These are phyloP conservation scores for Selenia dentaria DNA, from an alignment of 2,888 invertebrate species.

Conservation along the genomic window DNA sequence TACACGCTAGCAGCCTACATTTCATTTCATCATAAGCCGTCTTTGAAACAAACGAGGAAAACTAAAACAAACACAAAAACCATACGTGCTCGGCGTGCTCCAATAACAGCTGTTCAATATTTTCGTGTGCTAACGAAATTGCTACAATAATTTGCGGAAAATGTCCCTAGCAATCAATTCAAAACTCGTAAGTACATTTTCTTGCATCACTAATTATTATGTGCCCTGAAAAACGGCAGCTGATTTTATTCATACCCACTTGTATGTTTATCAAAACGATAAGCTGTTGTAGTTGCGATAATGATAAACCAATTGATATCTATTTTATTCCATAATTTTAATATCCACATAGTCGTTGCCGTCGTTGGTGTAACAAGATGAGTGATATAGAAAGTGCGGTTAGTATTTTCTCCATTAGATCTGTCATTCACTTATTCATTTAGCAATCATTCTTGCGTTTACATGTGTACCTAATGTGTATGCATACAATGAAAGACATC, in stretches of 20 bases:
- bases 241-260: conserved; percentile 5
- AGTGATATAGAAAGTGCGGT: conserved; percentile 45
- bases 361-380: conserved; percentile 38
- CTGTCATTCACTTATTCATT: neutral
- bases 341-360: neutral
- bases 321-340: conserved; percentile 10
- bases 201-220: conserved; percentile 11
- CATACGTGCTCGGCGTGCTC: no score
- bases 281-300: conserved; percentile 10
- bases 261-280: conserved; percentile 19
- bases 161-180: conserved; percentile 45
- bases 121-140: no score
- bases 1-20: no score
- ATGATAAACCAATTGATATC: conserved; percentile 2
- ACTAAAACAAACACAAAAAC: no score
- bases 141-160: conserved; percentile 13
- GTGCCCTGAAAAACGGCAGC: conserved; percentile 4
- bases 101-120: no score
- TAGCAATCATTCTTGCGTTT: neutral
- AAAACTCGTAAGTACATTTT: conserved; percentile 55
- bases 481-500: no score
- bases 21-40: no score
- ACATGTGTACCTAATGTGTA: conserved; percentile 7
- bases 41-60: no score
- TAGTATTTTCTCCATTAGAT: conserved; percentile 31